phyloP scores from a whole-genome alignment of 2,113 vertebrate genomes.

The Hyaena hyaena region DNA sequence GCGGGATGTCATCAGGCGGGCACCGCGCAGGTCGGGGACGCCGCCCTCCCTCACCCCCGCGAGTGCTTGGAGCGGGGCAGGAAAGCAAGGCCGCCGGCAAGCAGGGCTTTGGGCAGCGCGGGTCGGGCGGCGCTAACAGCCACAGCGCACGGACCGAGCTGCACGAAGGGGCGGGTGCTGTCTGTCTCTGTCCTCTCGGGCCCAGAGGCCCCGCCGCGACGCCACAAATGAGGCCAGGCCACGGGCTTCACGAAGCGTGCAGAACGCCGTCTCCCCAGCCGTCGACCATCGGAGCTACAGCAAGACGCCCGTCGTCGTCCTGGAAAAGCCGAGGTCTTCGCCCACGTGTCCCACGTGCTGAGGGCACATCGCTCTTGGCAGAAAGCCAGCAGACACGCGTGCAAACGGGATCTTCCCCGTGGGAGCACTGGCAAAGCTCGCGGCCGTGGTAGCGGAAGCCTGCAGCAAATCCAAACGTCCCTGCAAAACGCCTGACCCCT shows the following conservation, averaged over 20 bases:
- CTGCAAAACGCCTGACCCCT: fast-evolving
- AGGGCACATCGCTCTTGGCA: background rate
- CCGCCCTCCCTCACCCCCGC: too few species aligned
- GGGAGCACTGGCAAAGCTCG: background rate
- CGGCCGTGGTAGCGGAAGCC: background rate
- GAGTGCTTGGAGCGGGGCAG: background rate
- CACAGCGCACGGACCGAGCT: fast-evolving
- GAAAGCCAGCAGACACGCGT: background rate
- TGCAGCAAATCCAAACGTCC: background rate
- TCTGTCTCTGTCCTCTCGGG: background rate
- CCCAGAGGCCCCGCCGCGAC: background rate
- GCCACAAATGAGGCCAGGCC: background rate
- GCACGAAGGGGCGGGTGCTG: fast-evolving
- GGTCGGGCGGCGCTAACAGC: fast-evolving
- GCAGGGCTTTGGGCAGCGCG: too few species aligned
- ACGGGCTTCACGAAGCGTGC: fast-evolving
- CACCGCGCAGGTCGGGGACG: background rate
- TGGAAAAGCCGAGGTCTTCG: background rate
- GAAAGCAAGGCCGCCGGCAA: background rate
- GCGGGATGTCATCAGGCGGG: background rate
- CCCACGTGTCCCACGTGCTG: background rate
- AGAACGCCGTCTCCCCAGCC: fast-evolving
- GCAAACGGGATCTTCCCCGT: background rate
- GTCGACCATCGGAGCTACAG: background rate
- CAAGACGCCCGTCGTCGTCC: fast-evolving